phyloP scores from a whole-genome alignment of 2,797 vertebrate genomes.

The Rhadinocentrus ornatus region DNA sequence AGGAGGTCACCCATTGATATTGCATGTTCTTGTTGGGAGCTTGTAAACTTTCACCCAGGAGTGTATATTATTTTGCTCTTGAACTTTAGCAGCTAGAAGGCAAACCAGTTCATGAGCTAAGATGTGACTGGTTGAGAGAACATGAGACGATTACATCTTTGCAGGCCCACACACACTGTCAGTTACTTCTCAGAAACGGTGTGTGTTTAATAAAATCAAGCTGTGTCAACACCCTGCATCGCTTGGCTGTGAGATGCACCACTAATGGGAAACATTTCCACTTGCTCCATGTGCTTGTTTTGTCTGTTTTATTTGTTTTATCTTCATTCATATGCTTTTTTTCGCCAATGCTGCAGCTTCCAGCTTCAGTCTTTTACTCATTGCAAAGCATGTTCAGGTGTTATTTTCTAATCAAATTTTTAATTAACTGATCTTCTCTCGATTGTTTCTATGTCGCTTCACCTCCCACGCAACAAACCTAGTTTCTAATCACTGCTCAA shows the following conservation, averaged over 20 bases:
- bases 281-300: not conserved
- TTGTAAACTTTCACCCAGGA: not conserved
- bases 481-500: not conserved
- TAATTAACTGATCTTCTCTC: not conserved
- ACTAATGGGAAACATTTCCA: not conserved
- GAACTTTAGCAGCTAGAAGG: not conserved
- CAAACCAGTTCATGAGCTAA: not conserved
- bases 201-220: constrained; percentile 55
- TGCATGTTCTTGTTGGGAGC: not conserved
- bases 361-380: not conserved
- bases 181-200: constrained; percentile 43
- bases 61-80: constrained; percentile 8
- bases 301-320: not conserved
- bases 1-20: not conserved
- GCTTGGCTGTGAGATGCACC: constrained; percentile 32
- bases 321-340: no score
- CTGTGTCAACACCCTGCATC: constrained; percentile 64
- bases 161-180: constrained; percentile 11
- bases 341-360: no score
- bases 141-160: not conserved
- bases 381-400: not conserved
- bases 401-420: not conserved
- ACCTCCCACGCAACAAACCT: not conserved
- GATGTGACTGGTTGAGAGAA: constrained; percentile 5
- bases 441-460: not conserved